Conservation (phyloP, 2,888 invertebrate species). For the Eristalinus aeneus region DNA sequence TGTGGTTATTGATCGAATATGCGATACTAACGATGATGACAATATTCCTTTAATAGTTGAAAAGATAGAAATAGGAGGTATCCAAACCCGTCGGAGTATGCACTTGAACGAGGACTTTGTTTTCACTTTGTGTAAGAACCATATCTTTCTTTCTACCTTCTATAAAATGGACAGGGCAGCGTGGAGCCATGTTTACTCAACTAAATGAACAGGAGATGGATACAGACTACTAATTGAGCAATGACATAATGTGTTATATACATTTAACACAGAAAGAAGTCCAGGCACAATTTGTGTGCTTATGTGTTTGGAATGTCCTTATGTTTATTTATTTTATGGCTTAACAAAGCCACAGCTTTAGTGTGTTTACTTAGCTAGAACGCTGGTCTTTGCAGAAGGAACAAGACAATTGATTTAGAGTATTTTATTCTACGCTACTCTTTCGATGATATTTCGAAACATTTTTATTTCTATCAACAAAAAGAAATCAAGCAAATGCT, state of each 20-base stretch:
- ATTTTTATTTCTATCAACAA: not conserved
- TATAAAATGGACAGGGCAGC: conserved; percentile 34
- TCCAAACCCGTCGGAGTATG: conserved; percentile 22
- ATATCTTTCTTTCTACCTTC: conserved; percentile 43
- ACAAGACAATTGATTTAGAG: not conserved
- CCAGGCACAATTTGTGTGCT: not conserved
- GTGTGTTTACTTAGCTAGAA: not conserved
- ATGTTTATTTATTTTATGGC: not conserved
- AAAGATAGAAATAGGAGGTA: conserved; percentile 20
- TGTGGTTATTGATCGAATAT: conserved; percentile 63
- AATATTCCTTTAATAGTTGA: conserved; percentile 63
- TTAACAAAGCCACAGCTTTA: not conserved
- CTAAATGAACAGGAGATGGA: conserved; percentile 61
- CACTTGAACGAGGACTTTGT: conserved; percentile 44
- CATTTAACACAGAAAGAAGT: conserved; percentile 5
- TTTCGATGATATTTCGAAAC: not conserved
- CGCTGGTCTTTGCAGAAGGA: not conserved
- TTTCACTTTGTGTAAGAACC: conserved; percentile 55
- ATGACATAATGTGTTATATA: conserved; percentile 51
- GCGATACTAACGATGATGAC: conserved; percentile 63
- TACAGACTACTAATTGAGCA: conserved; percentile 59
- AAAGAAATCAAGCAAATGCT: not conserved
- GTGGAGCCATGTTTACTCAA: conserved; percentile 61
- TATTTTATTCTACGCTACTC: not conserved
- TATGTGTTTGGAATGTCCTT: not conserved